Evolutionary conservation across 2,797 vertebrate genomes (phyloP).

Genomic region (Oceanodroma leucorhoa): DNA sequence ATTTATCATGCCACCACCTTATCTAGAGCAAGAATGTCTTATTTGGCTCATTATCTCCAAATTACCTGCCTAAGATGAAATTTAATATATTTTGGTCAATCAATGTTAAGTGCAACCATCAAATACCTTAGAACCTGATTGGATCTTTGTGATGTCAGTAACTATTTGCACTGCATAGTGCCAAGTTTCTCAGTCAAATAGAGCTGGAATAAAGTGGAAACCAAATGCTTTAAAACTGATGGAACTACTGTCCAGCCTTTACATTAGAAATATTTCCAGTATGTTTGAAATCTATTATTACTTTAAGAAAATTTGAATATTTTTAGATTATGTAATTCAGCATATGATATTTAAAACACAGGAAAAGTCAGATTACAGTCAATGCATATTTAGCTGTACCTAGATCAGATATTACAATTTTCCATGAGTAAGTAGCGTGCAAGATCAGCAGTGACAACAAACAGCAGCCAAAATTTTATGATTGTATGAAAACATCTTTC

Average conservation of each 20-base stretch:
- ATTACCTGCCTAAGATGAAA: not conserved
- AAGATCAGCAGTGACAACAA: not conserved
- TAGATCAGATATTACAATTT: not conserved
- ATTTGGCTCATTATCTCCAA: not conserved
- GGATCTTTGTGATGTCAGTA: not conserved
- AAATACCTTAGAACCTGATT: not conserved
- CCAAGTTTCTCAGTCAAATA: not conserved
- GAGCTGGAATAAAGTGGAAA: not conserved
- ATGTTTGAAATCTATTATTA: not conserved
- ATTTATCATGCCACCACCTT: not conserved
- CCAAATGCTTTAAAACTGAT: not conserved
- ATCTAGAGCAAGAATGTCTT: not conserved
- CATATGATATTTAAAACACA: not conserved
- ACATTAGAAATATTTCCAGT: not conserved
- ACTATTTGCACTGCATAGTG: not conserved
- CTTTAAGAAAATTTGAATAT: not conserved
- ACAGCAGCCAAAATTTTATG: not conserved
- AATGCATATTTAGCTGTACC: not conserved
- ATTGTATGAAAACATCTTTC: not conserved
- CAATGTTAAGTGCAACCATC: not conserved
- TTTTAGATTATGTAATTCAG: not conserved
- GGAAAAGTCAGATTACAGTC: not conserved
- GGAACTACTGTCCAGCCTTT: not conserved
- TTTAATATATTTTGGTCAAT: not conserved
- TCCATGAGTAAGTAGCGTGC: not conserved